Conservation (phyloP, 2,888 invertebrate genomes). For the Cynaeus angustus region DNA sequence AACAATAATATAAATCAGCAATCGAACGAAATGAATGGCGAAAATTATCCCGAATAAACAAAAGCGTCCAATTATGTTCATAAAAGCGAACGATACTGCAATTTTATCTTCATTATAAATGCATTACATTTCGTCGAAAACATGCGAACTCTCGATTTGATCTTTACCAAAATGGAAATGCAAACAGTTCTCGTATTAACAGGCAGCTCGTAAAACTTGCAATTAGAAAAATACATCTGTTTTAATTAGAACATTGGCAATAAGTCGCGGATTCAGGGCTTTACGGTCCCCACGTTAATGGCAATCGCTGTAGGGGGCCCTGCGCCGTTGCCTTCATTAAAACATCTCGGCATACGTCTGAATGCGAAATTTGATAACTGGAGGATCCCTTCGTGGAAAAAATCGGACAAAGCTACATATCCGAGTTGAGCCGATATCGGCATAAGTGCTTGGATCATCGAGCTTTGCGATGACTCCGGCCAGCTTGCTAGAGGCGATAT, state of each 20-base stretch:
- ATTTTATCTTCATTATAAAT: conserved; percentile 70
- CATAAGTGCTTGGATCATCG: conserved; percentile 31
- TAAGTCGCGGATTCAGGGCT: conserved; percentile 62
- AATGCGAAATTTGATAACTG: conserved; percentile 43
- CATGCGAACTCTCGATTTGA: conserved; percentile 69
- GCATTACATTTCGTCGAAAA: conserved; percentile 67
- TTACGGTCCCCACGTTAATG: conserved; percentile 64
- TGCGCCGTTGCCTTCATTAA: conserved; percentile 42
- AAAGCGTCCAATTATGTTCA: conserved; percentile 60
- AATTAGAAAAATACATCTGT: conserved; percentile 69
- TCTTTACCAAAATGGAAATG: conserved; percentile 63
- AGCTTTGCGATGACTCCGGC: conserved; percentile 32
- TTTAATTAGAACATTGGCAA: conserved; percentile 69
- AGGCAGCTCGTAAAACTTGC: conserved; percentile 54
- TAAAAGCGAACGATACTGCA: conserved; percentile 62
- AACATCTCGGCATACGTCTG: conserved; percentile 27
- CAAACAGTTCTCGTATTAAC: conserved; percentile 52
- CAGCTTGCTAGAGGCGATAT: conserved; percentile 28
- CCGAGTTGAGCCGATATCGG: conserved; percentile 17
- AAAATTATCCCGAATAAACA: conserved; percentile 61
- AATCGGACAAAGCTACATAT: conserved; percentile 33
- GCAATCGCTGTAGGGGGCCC: conserved; percentile 56
- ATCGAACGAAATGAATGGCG: conserved; percentile 51
- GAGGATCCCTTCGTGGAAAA: conserved; percentile 13
- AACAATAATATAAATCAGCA: conserved; percentile 71